phyloP scores from a whole-genome alignment of 2,113 vertebrate species.

The Salminus brasiliensis region DNA sequence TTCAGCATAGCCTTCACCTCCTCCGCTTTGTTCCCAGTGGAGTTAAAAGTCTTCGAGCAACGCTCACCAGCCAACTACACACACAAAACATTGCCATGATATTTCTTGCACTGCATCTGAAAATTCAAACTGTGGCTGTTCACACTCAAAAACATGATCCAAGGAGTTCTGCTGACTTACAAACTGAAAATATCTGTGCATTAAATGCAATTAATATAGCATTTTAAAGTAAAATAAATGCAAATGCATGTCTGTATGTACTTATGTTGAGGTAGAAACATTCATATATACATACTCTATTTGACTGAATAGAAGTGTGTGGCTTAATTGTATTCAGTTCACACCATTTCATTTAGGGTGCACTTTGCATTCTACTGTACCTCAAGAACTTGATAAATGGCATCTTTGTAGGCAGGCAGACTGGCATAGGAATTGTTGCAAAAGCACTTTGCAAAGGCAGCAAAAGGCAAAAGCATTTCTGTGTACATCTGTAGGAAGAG shows the following conservation, averaged over 20 bases:
- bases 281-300: background rate
- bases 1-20: constrained; percentile 88
- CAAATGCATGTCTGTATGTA: too few relatives aligned
- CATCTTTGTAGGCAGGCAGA: constrained; percentile 85
- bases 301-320: too few relatives aligned
- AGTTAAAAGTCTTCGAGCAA: constrained; percentile 80
- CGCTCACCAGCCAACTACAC: constrained; percentile 84
- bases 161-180: too few relatives aligned
- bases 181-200: too few relatives aligned
- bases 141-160: background rate
- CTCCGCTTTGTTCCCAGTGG: constrained; percentile 68
- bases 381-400: constrained; percentile 89
- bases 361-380: constrained; percentile 67
- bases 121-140: too few relatives aligned
- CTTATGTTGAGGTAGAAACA: background rate
- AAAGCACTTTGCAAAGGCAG: constrained; percentile 83
- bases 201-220: background rate
- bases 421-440: constrained; percentile 84
- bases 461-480: constrained; percentile 79
- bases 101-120: background rate
- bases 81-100: background rate
- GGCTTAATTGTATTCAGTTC: too few relatives aligned
- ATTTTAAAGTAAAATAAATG: too few relatives aligned
- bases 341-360: too few relatives aligned
- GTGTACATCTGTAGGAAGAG: constrained; percentile 81